Evolutionary conservation across 1,140 invertebrate species (phyloP).

Genomic region (Penaeus japonicus): DNA sequence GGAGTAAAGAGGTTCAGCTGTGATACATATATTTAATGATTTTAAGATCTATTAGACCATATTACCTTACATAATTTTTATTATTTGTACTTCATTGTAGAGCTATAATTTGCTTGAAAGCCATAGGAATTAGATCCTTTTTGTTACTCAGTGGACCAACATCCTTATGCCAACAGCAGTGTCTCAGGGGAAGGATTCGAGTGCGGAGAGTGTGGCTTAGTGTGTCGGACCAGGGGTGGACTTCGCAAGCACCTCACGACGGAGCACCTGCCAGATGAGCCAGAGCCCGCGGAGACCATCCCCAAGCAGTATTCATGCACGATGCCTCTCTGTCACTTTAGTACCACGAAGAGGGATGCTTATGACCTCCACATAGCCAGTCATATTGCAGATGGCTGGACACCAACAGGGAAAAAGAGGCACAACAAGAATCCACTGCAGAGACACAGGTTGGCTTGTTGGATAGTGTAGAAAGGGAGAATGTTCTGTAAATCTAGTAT

Average conservation of each 20-base stretch:
- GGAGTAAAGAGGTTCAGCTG: no score
- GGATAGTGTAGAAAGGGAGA: no score
- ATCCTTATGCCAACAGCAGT: neutral
- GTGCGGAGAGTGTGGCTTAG: slow-evolving; percentile 61
- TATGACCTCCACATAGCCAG: slow-evolving; percentile 62
- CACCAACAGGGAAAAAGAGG: slow-evolving; percentile 62
- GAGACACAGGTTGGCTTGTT: slow-evolving; percentile 61
- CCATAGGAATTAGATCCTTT: no score
- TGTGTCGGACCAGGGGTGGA: slow-evolving; percentile 58
- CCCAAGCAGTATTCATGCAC: slow-evolving; percentile 59
- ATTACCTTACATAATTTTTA: no score
- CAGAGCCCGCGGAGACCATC: slow-evolving; percentile 47
- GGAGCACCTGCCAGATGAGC: slow-evolving; percentile 51
- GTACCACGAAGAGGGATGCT: slow-evolving; percentile 59
- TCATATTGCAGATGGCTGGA: slow-evolving; percentile 61
- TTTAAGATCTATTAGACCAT: no score
- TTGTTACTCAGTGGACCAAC: no score
- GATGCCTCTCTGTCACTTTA: slow-evolving; percentile 60
- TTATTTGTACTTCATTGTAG: no score
- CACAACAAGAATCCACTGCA: slow-evolving; percentile 60
- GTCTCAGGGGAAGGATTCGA: slow-evolving; percentile 52
- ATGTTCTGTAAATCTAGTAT: no score
- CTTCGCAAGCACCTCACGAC: slow-evolving; percentile 60
- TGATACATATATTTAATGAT: no score
- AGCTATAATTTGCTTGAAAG: no score